A percentile compares a stretch with the other conserved stretches of the same genome.
Conservation (phyloP, 2,888 invertebrate species). For the Quadriops clusia region DNA sequence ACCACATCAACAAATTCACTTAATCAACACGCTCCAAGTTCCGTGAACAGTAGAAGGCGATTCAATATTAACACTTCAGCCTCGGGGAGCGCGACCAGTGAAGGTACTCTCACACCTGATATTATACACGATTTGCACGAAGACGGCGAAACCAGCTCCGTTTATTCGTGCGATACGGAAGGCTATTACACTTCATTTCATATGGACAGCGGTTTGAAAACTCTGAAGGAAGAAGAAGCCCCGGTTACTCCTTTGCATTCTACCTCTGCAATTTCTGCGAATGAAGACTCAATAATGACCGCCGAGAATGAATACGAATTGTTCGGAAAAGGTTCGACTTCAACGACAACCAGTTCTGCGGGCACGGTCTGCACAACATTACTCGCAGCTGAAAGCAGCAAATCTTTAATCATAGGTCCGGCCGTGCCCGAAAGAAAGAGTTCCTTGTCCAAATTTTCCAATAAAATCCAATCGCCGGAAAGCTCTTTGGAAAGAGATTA, state of each 20-base stretch:
- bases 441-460: slow-evolving; percentile 46
- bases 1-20: slow-evolving; percentile 60
- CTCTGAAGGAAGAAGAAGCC: slow-evolving; percentile 64
- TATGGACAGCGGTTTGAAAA: slow-evolving; percentile 86
- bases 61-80: slow-evolving; percentile 62
- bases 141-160: slow-evolving; percentile 79
- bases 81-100: slow-evolving; percentile 73
- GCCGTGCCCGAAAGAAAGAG: slow-evolving; percentile 75
- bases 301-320: slow-evolving; percentile 84
- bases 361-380: slow-evolving; percentile 81
- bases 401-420: slow-evolving; percentile 53
- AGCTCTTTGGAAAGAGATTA: slow-evolving; percentile 34
- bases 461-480: slow-evolving; percentile 42
- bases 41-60: slow-evolving; percentile 51
- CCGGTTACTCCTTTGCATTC: slow-evolving; percentile 63
- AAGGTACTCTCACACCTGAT: slow-evolving; percentile 74
- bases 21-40: slow-evolving; percentile 53
- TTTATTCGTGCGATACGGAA: slow-evolving; percentile 92
- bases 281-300: slow-evolving; percentile 54
- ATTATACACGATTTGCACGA: slow-evolving; percentile 69
- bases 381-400: slow-evolving; percentile 54
- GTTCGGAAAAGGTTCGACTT: slow-evolving; percentile 84
- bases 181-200: slow-evolving; percentile 97
- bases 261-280: slow-evolving; percentile 56
- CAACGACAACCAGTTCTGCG: slow-evolving; percentile 81